These are phyloP conservation scores for Gadus macrocephalus DNA, from an alignment of 2,113 vertebrate genomes.

Conservation along the genomic window DNA sequence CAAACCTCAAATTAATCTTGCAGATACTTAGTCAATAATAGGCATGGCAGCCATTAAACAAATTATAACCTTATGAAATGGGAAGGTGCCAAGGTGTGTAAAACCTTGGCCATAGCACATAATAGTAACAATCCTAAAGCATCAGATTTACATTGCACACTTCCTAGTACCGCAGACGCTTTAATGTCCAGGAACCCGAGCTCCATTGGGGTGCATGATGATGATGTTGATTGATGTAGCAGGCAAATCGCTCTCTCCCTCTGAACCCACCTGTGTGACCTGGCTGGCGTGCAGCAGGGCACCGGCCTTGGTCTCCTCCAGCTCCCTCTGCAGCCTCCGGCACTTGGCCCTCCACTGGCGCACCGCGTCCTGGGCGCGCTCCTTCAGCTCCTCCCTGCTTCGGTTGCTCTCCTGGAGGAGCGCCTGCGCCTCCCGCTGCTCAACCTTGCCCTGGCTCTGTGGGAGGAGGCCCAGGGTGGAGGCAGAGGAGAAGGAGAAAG, in stretches of 20 bases:
- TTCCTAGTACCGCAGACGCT: too few relatives aligned
- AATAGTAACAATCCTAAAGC: too few relatives aligned
- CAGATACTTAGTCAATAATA: too few relatives aligned
- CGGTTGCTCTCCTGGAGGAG: constrained; percentile 75
- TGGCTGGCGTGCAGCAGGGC: constrained; percentile 65
- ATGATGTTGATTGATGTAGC: neutral
- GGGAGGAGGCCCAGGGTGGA: neutral
- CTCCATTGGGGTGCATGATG: neutral
- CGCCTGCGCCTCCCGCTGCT: constrained; percentile 72
- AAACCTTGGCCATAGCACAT: too few relatives aligned
- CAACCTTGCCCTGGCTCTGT: constrained; percentile 66
- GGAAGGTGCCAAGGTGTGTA: too few relatives aligned
- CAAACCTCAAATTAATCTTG: too few relatives aligned
- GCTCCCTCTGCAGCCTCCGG: constrained; percentile 76
- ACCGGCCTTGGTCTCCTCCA: constrained; percentile 74
- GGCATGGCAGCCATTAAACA: too few relatives aligned
- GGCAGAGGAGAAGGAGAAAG: neutral
- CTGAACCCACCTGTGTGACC: constrained; percentile 71
- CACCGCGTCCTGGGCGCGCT: constrained; percentile 83
- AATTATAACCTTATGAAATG: too few relatives aligned
- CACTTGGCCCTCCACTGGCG: constrained; percentile 86
- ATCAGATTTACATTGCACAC: too few relatives aligned
- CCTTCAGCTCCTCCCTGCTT: constrained; percentile 82
- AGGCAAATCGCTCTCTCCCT: constrained; percentile 22
- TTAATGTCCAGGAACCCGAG: too few relatives aligned